A percentile compares a stretch with the other conserved stretches of the same genome.
Conservation (phyloP, 1,140 invertebrate species). For the Parapsyche elsis region DNA sequence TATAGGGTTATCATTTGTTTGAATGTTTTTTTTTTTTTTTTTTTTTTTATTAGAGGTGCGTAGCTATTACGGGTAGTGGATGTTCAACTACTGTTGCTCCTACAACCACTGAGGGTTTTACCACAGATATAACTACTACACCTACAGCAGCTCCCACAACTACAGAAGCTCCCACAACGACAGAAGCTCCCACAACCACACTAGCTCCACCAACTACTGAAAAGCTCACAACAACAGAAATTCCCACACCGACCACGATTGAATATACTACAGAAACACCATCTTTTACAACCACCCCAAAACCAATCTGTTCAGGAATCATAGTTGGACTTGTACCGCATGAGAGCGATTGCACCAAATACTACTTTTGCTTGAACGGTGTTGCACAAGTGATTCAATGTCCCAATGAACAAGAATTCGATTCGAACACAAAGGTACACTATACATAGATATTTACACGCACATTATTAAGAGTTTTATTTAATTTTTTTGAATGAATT, state of each 20-base stretch:
- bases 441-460: too few relatives aligned
- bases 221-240: not conserved
- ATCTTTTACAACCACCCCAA: not conserved
- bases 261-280: not conserved
- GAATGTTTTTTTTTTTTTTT: not conserved
- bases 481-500: too few relatives aligned
- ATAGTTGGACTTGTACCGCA: not conserved
- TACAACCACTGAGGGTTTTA: not conserved
- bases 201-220: not conserved
- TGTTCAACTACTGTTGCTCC: not conserved
- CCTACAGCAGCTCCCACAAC: not conserved
- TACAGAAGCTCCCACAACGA: not conserved
- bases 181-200: not conserved
- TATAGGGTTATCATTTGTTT: not conserved
- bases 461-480: too few relatives aligned
- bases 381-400: not conserved
- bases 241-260: not conserved
- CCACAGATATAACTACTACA: not conserved
- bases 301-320: not conserved
- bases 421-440: too few relatives aligned
- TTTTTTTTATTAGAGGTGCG: slow-evolving; percentile 22
- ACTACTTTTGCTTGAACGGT: not conserved
- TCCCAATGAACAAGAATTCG: not conserved
- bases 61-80: slow-evolving; percentile 11
- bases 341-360: slow-evolving; percentile 17